phyloP scores from a whole-genome alignment of 2,888 invertebrate species.

The Drosophila mimetica region DNA sequence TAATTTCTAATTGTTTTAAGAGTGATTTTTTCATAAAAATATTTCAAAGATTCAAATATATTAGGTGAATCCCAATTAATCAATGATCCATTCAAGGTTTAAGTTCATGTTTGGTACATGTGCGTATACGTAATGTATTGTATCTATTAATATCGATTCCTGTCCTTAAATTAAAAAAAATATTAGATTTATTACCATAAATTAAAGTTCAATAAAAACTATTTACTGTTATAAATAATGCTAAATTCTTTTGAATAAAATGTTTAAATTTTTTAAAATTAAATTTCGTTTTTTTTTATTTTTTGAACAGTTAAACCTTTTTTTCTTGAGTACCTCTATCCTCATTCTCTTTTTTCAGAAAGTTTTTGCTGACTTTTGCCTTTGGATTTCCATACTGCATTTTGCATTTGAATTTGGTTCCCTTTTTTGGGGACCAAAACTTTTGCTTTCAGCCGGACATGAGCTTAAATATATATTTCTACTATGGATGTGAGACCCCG shows the following conservation, averaged over 20 bases:
- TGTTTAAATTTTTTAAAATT: background rate
- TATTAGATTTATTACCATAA: too few species aligned
- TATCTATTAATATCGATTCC: too few species aligned
- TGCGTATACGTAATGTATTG: too few species aligned
- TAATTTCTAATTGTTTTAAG: too few species aligned
- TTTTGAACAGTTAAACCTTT: background rate
- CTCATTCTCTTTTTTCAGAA: conserved; percentile 1
- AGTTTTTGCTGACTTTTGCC: conserved; percentile 30
- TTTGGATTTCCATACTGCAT: conserved; percentile 41
- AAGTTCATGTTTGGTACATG: too few species aligned
- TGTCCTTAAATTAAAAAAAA: too few species aligned
- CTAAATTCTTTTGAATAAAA: background rate
- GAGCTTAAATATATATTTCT: conserved; percentile 26
- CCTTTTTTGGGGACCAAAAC: conserved; percentile 21
- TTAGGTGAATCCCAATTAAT: too few species aligned
- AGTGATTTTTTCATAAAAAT: too few species aligned
- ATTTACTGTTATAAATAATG: too few species aligned
- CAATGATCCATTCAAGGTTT: too few species aligned
- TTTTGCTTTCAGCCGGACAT: conserved; percentile 43
- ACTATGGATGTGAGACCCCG: background rate
- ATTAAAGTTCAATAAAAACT: too few species aligned
- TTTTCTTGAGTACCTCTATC: background rate
- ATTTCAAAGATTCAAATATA: too few species aligned
- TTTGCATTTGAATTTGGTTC: conserved; percentile 38
- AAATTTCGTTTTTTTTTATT: background rate